Evolutionary conservation across 2,113 vertebrate genomes (phyloP), one percentile per base, ranked within the genome.

Genomic region (Axis porcinus): DNA sequence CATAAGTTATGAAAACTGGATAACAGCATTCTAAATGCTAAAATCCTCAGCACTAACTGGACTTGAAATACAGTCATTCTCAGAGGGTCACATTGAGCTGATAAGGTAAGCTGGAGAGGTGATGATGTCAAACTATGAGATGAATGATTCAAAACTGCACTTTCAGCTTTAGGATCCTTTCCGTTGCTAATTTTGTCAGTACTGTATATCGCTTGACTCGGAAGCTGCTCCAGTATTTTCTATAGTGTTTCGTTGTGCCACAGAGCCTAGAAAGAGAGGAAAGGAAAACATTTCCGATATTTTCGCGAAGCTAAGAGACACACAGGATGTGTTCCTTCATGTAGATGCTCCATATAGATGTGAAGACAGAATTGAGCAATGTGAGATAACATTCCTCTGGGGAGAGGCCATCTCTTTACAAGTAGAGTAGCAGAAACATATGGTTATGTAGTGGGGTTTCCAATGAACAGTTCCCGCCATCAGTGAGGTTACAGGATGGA

Each of bases 231-330:
- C 6, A n/a, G 36, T 25, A 54, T 81, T 93, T 90, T 57, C 47
- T 30, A 33, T 10, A 54, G 27, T 91, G 45, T 45, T 91, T 83
- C 6, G 1, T 79, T 57, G 21, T 54, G 28, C 43, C 30, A 55
- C 2, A 78, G 33, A 67, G 36, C 3, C 19, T 89, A 82, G 14
- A 64, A 88, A 70, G 10, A 76, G 47, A 91, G 54, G 36, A 33
- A 30, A 82, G 7, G 57, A 33, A 94, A 85, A 30, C 3, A 43
- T 40, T 95, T 96, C 11, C 70, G 47, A 21, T 70, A 95, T 91
- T 96, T 95, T 97, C 58, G 86, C 30, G 52, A 93, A 86, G 45
- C 43, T n/a, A n/a, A 70, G 14, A 97, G 50, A 52, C 25, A 79
- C 30, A 90, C 5, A 86, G 52, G 52, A 45, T 60, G 13, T 45